Conservation (phyloP, 2,797 vertebrate species). For the Cossypha dichroa region DNA sequence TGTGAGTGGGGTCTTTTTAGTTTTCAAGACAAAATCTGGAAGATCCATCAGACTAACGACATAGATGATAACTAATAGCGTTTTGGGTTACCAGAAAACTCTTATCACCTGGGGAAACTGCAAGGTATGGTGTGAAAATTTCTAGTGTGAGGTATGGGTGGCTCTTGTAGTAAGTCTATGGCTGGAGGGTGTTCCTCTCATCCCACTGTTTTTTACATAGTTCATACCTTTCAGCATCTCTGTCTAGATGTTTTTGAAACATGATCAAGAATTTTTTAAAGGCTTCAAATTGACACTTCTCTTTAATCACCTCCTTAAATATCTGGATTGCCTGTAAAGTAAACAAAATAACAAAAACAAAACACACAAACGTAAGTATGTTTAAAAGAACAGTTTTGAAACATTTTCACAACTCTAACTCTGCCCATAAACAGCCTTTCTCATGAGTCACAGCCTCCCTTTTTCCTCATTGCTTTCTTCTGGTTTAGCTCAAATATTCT, state of each 20-base stretch:
- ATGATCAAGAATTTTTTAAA: not conserved
- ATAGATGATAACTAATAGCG: not conserved
- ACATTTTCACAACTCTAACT: not conserved
- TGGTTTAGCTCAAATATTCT: not conserved
- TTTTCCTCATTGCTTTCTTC: not conserved
- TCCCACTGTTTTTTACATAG: not conserved
- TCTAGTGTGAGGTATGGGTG: not conserved
- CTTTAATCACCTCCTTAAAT: not conserved
- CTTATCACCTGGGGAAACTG: not conserved
- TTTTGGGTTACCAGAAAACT: not conserved
- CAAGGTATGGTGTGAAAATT: not conserved
- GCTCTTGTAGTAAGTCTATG: not conserved
- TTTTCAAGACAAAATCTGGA: not conserved
- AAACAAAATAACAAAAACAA: not conserved
- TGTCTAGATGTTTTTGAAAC: not conserved
- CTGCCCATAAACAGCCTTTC: not conserved
- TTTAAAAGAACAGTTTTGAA: not conserved
- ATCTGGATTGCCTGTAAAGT: not conserved
- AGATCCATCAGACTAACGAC: not conserved
- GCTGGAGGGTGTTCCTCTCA: not conserved
- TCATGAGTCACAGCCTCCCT: not conserved
- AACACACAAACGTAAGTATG: not conserved
- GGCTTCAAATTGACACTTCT: accelerated
- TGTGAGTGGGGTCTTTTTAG: not conserved
- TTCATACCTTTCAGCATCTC: not conserved